Evolutionary conservation across 37 sponge, comb jelly and placozoan species (phyloP).

Genomic region (Amphimedon queenslandica): DNA sequence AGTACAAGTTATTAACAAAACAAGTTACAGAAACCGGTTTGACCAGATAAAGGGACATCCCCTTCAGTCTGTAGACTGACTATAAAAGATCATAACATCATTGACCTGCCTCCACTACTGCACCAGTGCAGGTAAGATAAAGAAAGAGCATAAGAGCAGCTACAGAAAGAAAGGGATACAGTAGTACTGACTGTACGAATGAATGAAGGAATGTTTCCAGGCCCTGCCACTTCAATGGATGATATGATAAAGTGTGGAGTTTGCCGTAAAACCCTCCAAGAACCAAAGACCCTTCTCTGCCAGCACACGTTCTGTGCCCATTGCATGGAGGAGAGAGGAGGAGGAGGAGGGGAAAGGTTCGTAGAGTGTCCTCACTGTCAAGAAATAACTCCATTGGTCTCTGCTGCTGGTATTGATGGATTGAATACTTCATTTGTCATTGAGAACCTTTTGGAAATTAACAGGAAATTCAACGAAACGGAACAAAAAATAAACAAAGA

Average conservation of each 20-base stretch:
- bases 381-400: background rate
- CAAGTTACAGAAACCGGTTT: too few species aligned
- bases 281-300: background rate
- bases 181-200: too few species aligned
- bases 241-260: background rate
- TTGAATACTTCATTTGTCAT: background rate
- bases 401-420: background rate
- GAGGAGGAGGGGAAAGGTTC: background rate
- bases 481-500: background rate
- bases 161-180: too few species aligned
- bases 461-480: background rate
- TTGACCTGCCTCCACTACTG: too few species aligned
- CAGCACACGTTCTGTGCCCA: background rate
- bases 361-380: background rate
- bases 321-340: background rate
- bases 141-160: too few species aligned
- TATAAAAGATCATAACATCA: too few species aligned
- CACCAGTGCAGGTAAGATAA: too few species aligned
- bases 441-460: background rate
- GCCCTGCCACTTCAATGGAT: too few species aligned
- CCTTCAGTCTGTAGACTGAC: too few species aligned
- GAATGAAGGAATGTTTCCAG: too few species aligned
- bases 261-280: background rate
- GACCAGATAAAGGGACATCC: too few species aligned
- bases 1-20: too few species aligned